Base-by-base conservation (phyloP, 2,888 invertebrate species). In the Drosophila austrosaltans region DNA sequence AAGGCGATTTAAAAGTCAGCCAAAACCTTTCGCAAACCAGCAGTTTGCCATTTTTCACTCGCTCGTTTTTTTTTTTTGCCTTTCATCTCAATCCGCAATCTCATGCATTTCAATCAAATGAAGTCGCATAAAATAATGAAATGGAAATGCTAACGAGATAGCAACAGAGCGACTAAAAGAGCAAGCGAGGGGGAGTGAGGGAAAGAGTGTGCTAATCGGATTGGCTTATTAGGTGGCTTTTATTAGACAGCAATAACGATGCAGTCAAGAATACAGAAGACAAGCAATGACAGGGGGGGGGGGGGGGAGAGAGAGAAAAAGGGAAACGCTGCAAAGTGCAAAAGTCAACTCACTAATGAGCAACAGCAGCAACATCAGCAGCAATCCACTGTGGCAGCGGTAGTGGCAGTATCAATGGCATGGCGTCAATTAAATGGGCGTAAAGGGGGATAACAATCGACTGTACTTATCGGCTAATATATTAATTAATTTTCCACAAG, bases 21-120 rank as follows among this genome's bases (percentile, higher is more conserved):
- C 25, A 48, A 48, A 48, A 10, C 25, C 48, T 25, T 59, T 67
- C 39, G 53, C 59, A 56, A 36, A 25, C n/a, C 25, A 48, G 61
- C 36, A 36, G 36, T 36, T 63, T 66, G 59, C 73, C 58, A 58
- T 28, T 71, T 67, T 66, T 39, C 59, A 25, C 69, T 48, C 25
- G 25, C 48, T 10, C 22, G 28, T 32, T 32, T 32, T 32, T 36
- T 36, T 36, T 36, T 36, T 36, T 36, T 36, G 36, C 54, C 25
- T 56, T 58, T 42, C 66, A 59, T 68, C 39, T 48, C 16, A 16
- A 16, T 54, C 12, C 42, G 53, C 53, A 42, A 39, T 39, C 67
- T 25, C 66, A 72, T 76, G 68, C 79, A 83, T 63, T 79, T 78
- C 85, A 87, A 87, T 84, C 82, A 85, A 87, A 69, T 79, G 87